Evolutionary conservation across 2,888 invertebrate genomes (phyloP).

Genomic region (Aphodius sticticus): DNA sequence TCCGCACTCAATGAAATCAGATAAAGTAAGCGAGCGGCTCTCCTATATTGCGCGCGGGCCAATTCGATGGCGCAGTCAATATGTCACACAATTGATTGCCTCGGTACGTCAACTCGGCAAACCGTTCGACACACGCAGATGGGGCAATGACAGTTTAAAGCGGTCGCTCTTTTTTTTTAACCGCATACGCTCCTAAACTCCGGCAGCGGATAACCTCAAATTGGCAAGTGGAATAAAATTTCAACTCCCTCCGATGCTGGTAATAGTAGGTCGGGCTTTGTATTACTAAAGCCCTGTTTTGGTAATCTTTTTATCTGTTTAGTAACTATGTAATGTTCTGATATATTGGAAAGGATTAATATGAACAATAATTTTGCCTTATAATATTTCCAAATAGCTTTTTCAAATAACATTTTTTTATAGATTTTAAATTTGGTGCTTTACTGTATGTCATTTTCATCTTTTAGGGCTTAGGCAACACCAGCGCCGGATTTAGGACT

Average conservation of each 20-base stretch:
- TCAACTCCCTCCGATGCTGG: background rate
- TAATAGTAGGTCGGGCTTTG: no score
- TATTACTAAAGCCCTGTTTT: no score
- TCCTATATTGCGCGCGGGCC: slow-evolving; percentile 22
- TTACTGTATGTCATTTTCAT: no score
- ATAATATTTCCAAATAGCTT: no score
- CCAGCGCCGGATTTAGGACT: no score
- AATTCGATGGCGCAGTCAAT: slow-evolving; percentile 43
- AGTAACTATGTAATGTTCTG: no score
- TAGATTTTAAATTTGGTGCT: no score
- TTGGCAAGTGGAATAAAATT: slow-evolving; percentile 14
- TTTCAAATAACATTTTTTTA: no score
- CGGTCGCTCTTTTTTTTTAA: slow-evolving; percentile 28
- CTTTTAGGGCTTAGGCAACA: no score
- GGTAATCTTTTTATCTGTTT: no score
- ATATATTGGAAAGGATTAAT: no score
- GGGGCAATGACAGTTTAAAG: slow-evolving; percentile 40
- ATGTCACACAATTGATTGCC: slow-evolving; percentile 47
- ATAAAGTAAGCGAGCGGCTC: slow-evolving; percentile 43
- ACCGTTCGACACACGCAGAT: slow-evolving; percentile 35
- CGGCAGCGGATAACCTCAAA: slow-evolving; percentile 16
- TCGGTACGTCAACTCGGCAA: slow-evolving; percentile 43
- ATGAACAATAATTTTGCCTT: no score
- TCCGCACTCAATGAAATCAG: slow-evolving; percentile 43
- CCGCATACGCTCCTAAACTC: slow-evolving; percentile 1